A percentile compares a stretch with the other conserved stretches of the same genome.
These are phyloP conservation scores for Paracentrotus lividus DNA, from an alignment of 53 echinoderm and acorn worm species.

Conservation along the genomic window DNA sequence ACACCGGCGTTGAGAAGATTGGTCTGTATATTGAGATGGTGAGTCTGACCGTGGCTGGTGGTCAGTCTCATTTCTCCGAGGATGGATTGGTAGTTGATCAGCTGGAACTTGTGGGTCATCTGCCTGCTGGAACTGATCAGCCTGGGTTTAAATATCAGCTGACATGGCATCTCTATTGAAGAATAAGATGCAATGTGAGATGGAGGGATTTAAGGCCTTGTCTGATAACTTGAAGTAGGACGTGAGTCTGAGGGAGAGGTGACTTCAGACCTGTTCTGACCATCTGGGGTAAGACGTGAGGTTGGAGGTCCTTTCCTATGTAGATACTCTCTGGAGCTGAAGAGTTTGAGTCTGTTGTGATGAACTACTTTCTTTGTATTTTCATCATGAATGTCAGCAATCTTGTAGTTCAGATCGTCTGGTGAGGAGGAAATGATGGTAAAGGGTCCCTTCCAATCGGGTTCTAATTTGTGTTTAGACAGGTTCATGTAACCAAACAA, in stretches of 20 bases:
- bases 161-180: too few species aligned
- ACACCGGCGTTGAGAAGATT: background rate
- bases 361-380: background rate
- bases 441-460: constrained; percentile 50
- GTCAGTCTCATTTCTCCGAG: background rate
- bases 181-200: too few species aligned
- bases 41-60: constrained; percentile 17
- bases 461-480: constrained; percentile 31
- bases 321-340: background rate
- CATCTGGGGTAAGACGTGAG: background rate
- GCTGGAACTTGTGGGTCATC: background rate
- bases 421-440: background rate
- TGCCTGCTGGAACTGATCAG: background rate
- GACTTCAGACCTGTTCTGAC: background rate
- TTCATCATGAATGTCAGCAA: constrained; percentile 14
- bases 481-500: constrained; percentile 55
- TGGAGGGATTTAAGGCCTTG: too few species aligned
- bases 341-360: constrained; percentile 43
- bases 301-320: background rate
- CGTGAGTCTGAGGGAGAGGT: background rate
- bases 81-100: background rate
- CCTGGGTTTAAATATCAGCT: too few species aligned
- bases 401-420: constrained; percentile 10
- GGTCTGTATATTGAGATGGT: too few species aligned
- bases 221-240: background rate